phyloP scores from a whole-genome alignment of 2,113 vertebrate species.

The Calonectris borealis region DNA sequence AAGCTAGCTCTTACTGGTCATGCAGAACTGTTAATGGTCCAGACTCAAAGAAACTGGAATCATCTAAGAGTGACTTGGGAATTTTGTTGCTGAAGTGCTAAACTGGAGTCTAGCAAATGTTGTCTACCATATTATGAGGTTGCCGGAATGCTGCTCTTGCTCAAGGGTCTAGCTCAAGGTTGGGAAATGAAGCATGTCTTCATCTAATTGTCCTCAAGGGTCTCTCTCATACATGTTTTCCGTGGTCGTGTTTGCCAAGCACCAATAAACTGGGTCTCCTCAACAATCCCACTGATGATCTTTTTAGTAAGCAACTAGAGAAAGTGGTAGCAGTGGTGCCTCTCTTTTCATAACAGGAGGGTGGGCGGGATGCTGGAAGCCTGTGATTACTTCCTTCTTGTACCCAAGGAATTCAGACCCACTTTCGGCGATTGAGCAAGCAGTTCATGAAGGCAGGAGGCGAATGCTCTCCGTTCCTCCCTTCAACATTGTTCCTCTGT shows the following conservation, averaged over 20 bases:
- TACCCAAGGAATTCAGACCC: not conserved
- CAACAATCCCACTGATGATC: not conserved
- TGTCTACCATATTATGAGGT: not conserved
- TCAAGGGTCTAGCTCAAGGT: not conserved
- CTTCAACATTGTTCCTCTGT: not conserved
- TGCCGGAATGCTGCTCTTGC: not conserved
- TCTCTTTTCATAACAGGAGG: not conserved
- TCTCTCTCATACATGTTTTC: accelerated
- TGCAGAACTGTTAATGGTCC: not conserved
- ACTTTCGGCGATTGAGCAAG: not conserved
- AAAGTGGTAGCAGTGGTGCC: not conserved
- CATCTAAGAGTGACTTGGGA: not conserved
- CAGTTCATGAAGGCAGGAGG: not conserved
- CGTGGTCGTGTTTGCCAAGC: not conserved
- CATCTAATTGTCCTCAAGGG: not conserved
- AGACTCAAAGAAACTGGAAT: not conserved
- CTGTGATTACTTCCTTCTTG: not conserved
- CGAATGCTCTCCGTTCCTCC: not conserved
- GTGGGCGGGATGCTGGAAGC: not conserved
- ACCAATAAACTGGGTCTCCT: not conserved
- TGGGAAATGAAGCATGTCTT: not conserved
- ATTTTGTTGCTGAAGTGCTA: not conserved
- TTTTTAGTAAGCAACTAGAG: not conserved
- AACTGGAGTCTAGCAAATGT: not conserved
- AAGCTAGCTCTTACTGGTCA: not conserved